Evolutionary conservation across 1,140 invertebrate genomes (phyloP).

Genomic region (Pachypsylla venusta): DNA sequence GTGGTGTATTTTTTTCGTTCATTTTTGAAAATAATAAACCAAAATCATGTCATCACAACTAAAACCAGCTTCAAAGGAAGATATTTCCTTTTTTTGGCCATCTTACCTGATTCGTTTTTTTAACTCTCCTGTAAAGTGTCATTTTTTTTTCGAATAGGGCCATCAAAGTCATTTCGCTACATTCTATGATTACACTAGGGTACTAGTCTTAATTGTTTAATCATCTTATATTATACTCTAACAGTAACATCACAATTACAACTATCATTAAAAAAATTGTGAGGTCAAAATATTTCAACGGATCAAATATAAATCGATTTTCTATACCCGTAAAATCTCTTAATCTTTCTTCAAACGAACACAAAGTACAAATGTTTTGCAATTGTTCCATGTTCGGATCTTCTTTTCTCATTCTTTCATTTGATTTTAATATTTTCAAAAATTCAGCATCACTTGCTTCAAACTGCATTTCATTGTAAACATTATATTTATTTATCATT

Average conservation of each 20-base stretch:
- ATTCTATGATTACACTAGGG: conserved; percentile 6
- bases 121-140: too few relatives aligned
- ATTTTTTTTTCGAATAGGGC: too few relatives aligned
- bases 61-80: too few relatives aligned
- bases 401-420: neutral
- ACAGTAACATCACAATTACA: too few relatives aligned
- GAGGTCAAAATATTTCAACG: neutral
- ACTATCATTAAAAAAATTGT: too few relatives aligned
- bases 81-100: too few relatives aligned
- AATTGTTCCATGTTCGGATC: neutral
- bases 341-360: neutral
- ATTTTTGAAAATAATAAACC: too few relatives aligned
- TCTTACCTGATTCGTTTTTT: too few relatives aligned
- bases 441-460: neutral
- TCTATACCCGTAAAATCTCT: neutral
- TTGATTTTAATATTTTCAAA: neutral
- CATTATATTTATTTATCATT: neutral
- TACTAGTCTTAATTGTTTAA: neutral
- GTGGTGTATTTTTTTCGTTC: too few relatives aligned
- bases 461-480: neutral
- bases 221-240: too few relatives aligned
- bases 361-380: neutral
- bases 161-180: too few relatives aligned
- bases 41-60: too few relatives aligned
- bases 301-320: neutral